Base-by-base conservation (phyloP, 2,113 vertebrate genomes). In the Arenaria interpres region DNA sequence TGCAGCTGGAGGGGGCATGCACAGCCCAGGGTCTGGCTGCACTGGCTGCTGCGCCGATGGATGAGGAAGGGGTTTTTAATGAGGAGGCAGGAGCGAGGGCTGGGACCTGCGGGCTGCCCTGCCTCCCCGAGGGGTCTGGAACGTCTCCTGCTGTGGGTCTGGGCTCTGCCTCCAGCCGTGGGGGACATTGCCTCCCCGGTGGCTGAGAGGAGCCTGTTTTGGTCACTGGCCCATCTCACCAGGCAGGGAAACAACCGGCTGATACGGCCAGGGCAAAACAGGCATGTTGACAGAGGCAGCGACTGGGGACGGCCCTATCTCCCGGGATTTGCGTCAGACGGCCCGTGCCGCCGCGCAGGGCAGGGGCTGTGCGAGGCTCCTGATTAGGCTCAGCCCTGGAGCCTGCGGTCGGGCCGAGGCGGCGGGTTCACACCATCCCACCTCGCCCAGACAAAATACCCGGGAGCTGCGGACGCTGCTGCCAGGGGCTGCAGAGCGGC, bases 361-460 rank as follows among this genome's bases (percentile, higher is more conserved):
- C 57, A 6, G n/a, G 25, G 74, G 79, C 51, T 24, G 75, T 25
- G 37, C 2, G 56, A 8, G 18, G 67, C 78, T 78, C 53, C 93
- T 59, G 90, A 91, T 82, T 50, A 74, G 72, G 35, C 81, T 25
- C 60, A 37, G 75, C 62, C 63, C 16, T 7, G 20, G 67, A 76
- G 94, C 85, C 95, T 80, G 86, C 14, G 85, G 87, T 62, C 20
- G 16, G 85, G 62, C 91, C 3, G 8, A 18, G 90, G 77, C 84
- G 60, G 60, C 37, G 30, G 46, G 14, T 50, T 93, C 96, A 72
- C 95, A 51, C 59, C 17, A 79, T 93, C 73, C 53, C 59, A 16
- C 66, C 75, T 76, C 67, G 14, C 77, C 72, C 87, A 98, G 98
- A 97, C 97, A 60, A 95, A 98, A 98, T 89, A 98, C 27, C 0